phyloP scores from a whole-genome alignment of 2,113 vertebrate genomes.

The Chelonoidis abingdonii region DNA sequence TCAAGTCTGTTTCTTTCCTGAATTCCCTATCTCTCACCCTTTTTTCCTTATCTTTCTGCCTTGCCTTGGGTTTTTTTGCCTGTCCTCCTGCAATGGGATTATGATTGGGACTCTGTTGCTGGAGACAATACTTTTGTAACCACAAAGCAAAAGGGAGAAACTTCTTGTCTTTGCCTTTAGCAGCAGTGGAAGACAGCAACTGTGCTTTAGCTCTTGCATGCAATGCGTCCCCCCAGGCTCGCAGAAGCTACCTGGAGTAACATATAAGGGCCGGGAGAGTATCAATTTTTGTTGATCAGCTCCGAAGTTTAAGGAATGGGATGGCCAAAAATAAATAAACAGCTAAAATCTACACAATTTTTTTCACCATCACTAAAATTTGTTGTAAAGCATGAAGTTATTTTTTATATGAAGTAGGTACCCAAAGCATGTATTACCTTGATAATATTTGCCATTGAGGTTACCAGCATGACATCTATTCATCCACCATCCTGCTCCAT shows the following conservation, averaged over 20 bases:
- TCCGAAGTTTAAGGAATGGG: neutral
- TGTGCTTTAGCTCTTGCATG: neutral
- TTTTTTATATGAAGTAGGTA: neutral
- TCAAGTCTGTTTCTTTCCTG: neutral
- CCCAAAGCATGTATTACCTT: conserved; percentile 66
- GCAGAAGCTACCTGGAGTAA: neutral
- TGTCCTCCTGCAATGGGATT: neutral
- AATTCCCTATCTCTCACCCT: neutral
- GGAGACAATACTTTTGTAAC: neutral
- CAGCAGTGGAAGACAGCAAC: neutral
- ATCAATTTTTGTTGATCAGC: neutral
- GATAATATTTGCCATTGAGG: conserved; percentile 94
- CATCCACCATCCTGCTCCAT: conserved; percentile 99
- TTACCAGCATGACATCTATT: conserved; percentile 95
- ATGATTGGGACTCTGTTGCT: neutral
- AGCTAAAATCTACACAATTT: neutral
- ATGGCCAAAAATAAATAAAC: neutral
- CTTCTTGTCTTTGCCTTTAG: neutral
- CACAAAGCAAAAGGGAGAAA: neutral
- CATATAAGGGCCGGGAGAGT: neutral
- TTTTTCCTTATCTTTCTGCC: neutral
- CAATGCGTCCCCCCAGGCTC: neutral
- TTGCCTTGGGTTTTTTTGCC: neutral
- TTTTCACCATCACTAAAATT: neutral
- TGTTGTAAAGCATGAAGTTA: neutral